Evolutionary conservation across 2,888 invertebrate genomes (phyloP), one percentile per base, ranked within the genome.

Genomic region (Oscheius sp.): DNA sequence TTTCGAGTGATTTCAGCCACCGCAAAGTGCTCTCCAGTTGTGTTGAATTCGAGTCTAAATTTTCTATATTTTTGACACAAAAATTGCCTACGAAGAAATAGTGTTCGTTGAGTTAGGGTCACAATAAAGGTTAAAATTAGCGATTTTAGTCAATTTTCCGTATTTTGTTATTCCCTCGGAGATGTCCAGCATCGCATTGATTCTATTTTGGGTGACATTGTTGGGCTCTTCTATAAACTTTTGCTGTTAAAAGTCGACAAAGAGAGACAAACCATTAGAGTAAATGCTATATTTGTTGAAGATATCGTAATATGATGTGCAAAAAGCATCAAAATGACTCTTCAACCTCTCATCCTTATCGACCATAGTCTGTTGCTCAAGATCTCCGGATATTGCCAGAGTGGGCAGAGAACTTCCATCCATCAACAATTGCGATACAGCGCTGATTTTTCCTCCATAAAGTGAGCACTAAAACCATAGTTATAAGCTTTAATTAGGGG

Each of bases 1-100:
- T 93, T 91, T 87, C 94, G 94, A 0, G 95, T 95, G 12, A 96
- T 95, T 2, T 95, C 95, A 34, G 95, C 95, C 80, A 96, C 94
- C 0, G 95, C 95, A 88, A 96, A 95, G 88, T 92, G 93, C 89
- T 96, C 95, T 87, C 93, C 92, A 88, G 96, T 95, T 88, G 94
- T 93, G 87, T 96, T 95, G 89, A 96, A 96, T 88, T 95, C 95
- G 80, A 96, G 95, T 82, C 94, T 94, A 27, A 65, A 76, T 2
- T 33, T 31, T 33, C 15, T 17, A 10, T 15, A 25, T 23, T n/a
- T 15, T 17, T 17, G n/a, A n/a, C n/a, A 3, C 23, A 33, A n/a
- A 55, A 17, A 12, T 25, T 29, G 88, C 89, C 89, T 89, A n/a
- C n/a, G n/a, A n/a, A 25, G 89, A 89, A 1, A 89, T 89, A 74